phyloP scores from a whole-genome alignment of 1,140 invertebrate species.

The Bombyx mori region ASM3026992v2 NC_085119.1:6918501-6919000 shows the following conservation, averaged over 20 bases:
- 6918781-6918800: constrained; percentile 22
- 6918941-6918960: constrained; percentile 24
- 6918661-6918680: constrained; percentile 46
- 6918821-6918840: constrained; percentile 32
- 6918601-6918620: constrained; percentile 26
- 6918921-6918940: constrained; percentile 23
- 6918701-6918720: constrained; percentile 57
- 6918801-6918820: constrained; percentile 33
- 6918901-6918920: constrained; percentile 17
- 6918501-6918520: too few relatives aligned
- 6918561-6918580: constrained; percentile 45
- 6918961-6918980: too few relatives aligned
- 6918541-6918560: constrained; percentile 10
- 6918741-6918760: constrained; percentile 63
- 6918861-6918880: constrained; percentile 51
- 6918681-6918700: constrained; percentile 49
- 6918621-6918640: constrained; percentile 31
- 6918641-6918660: constrained; percentile 35
- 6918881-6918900: constrained; percentile 30
- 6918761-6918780: constrained; percentile 67
- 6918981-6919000: too few relatives aligned
- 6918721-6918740: constrained; percentile 51
- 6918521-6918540: not conserved
- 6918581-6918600: constrained; percentile 42
- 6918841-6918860: constrained; percentile 58